These are phyloP conservation scores for Emesis russula DNA, from an alignment of 2,888 invertebrate genomes.

Conservation along the genomic window DNA sequence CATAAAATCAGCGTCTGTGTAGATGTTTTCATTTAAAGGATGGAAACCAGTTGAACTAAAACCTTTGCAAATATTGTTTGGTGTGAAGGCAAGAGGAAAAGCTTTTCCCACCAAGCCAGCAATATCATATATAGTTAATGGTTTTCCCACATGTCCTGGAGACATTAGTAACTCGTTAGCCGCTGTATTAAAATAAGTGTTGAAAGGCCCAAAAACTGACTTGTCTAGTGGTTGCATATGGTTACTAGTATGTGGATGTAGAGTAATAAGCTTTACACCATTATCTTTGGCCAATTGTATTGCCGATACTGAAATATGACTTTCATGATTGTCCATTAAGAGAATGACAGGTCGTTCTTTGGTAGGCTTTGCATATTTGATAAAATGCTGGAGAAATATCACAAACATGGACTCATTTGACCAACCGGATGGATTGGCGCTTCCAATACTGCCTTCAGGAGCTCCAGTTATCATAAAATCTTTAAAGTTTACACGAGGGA, in stretches of 20 bases:
- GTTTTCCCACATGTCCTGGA: constrained; percentile 80
- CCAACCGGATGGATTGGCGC: constrained; percentile 80
- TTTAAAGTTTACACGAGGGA: constrained; percentile 73
- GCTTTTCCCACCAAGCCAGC: constrained; percentile 71
- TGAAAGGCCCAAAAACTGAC: constrained; percentile 86
- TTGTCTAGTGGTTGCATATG: constrained; percentile 87
- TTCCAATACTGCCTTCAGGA: constrained; percentile 69
- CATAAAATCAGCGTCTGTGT: constrained; percentile 69
- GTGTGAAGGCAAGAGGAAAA: constrained; percentile 70
- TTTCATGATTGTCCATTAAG: constrained; percentile 75
- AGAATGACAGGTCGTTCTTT: constrained; percentile 79
- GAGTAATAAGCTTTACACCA: constrained; percentile 77
- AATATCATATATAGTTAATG: constrained; percentile 90
- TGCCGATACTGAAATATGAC: constrained; percentile 68
- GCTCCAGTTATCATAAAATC: constrained; percentile 73
- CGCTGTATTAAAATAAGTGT: constrained; percentile 72
- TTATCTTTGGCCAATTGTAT: constrained; percentile 70
- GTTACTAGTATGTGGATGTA: constrained; percentile 58
- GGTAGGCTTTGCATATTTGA: constrained; percentile 84
- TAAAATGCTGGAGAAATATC: constrained; percentile 87
- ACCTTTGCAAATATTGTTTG: constrained; percentile 66
- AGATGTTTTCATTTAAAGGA: constrained; percentile 73
- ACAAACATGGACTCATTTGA: constrained; percentile 75
- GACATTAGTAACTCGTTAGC: constrained; percentile 52
- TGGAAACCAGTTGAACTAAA: constrained; percentile 66